Percentiles rank a stretch among this genome's conserved stretches.
Evolutionary conservation across 2,113 vertebrate genomes (phyloP).

Genomic region (Phylloscopus trochilus): DNA sequence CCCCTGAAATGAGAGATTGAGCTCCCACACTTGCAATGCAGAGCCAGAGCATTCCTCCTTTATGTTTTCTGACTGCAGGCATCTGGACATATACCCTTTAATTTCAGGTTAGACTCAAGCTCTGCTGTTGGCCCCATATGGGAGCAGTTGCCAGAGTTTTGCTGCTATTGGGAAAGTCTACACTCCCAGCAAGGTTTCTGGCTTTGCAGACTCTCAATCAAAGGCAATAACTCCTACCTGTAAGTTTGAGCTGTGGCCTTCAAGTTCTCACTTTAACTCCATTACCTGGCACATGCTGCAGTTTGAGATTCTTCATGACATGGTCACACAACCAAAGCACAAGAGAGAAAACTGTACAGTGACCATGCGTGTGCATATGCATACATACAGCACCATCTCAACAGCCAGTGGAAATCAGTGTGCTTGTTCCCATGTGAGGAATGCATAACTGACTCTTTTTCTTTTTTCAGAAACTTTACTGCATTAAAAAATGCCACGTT

Average conservation of each 20-base stretch:
- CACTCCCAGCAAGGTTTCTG: background rate
- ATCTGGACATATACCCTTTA: background rate
- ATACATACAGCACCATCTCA: background rate
- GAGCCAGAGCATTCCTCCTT: background rate
- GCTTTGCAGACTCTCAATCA: background rate
- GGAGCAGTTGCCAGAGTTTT: background rate
- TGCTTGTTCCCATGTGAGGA: background rate
- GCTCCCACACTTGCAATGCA: background rate
- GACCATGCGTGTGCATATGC: fast-evolving
- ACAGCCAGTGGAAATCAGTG: background rate
- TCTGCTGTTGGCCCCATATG: fast-evolving
- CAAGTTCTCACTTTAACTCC: background rate
- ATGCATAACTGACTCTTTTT: background rate
- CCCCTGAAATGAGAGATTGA: background rate
- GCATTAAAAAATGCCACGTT: background rate
- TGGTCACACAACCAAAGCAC: background rate
- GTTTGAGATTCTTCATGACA: background rate
- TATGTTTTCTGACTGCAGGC: background rate
- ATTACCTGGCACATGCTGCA: background rate
- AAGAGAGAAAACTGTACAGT: background rate
- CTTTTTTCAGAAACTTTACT: background rate
- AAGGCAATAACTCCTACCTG: background rate
- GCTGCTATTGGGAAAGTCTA: background rate
- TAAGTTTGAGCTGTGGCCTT: background rate
- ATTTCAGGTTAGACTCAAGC: background rate